These are phyloP conservation scores for Hirtodrosophila confusa DNA, from an alignment of 2,888 invertebrate genomes.

Conservation along the genomic window DNA sequence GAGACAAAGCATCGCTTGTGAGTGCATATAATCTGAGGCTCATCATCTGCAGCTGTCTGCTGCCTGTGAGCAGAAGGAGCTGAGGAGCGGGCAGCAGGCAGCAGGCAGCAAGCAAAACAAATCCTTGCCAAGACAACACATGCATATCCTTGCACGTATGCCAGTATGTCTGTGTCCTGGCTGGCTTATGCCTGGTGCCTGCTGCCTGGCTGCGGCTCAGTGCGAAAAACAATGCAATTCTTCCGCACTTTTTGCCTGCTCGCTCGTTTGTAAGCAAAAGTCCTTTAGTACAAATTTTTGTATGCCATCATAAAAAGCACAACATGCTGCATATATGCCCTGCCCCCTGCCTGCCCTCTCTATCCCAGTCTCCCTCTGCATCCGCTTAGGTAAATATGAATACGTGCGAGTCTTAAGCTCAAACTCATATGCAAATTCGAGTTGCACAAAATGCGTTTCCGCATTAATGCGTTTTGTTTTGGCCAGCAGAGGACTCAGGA, in stretches of 20 bases:
- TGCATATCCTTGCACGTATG: constrained; percentile 57
- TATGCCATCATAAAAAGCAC: constrained; percentile 74
- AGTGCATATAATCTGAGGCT: constrained; percentile 77
- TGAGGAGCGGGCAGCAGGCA: not conserved
- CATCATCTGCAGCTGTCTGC: constrained; percentile 52
- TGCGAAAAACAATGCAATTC: constrained; percentile 72
- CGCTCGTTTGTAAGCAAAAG: constrained; percentile 79
- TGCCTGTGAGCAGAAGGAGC: constrained; percentile 14
- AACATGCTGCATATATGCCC: constrained; percentile 40
- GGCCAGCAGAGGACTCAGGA: constrained; percentile 39
- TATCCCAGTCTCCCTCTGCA: constrained; percentile 15
- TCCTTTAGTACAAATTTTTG: constrained; percentile 73
- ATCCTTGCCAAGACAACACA: constrained; percentile 65
- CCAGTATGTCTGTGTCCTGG: constrained; percentile 42
- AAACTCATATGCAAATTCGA: constrained; percentile 67
- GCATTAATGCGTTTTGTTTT: constrained; percentile 78
- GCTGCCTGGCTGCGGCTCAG: constrained; percentile 12
- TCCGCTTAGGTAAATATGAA: constrained; percentile 63
- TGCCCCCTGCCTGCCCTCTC: not conserved
- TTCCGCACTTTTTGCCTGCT: constrained; percentile 76
- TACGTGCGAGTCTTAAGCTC: constrained; percentile 55
- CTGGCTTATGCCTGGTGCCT: constrained; percentile 42
- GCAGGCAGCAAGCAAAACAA: constrained; percentile 43
- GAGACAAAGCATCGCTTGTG: constrained; percentile 63
- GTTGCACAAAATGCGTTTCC: constrained; percentile 73